These are phyloP conservation scores for Coryphaenoides rupestris DNA, from an alignment of 2,113 vertebrate genomes.

Conservation along the genomic window DNA sequence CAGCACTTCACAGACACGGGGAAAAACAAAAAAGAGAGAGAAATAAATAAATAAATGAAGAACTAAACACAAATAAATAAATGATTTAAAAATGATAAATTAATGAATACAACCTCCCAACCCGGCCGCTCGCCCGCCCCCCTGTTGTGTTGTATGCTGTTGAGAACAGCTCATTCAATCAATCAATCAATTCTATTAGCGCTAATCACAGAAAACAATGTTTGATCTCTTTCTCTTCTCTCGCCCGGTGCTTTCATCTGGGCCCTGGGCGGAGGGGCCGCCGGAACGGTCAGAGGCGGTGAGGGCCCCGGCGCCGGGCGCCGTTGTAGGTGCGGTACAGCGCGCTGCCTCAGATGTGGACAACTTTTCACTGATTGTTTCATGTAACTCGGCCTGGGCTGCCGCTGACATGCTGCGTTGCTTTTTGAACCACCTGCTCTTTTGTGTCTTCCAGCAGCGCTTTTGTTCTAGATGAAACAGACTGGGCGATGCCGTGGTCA, in stretches of 20 bases:
- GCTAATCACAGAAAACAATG: constrained; percentile 42
- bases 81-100: too few species aligned
- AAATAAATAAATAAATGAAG: neutral
- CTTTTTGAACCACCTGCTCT: constrained; percentile 71
- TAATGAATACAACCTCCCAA: neutral
- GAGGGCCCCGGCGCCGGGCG: too few species aligned
- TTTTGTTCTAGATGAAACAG: constrained; percentile 81
- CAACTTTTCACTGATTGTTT: constrained; percentile 74
- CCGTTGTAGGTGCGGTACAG: constrained; percentile 55
- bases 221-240: constrained; percentile 21
- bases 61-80: neutral
- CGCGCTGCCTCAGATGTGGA: constrained; percentile 55
- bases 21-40: constrained; percentile 21
- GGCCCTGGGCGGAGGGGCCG: constrained; percentile 34
- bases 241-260: constrained; percentile 44
- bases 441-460: constrained; percentile 66
- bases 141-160: too few species aligned
- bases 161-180: too few species aligned
- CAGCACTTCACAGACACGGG: constrained; percentile 1
- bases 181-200: too few species aligned
- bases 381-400: constrained; percentile 64
- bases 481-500: constrained; percentile 72
- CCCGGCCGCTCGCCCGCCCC: constrained; percentile 14
- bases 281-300: constrained; percentile 17
- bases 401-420: constrained; percentile 56